Evolutionary conservation across 2,888 invertebrate genomes (phyloP).

Genomic region (Hypercompe scribonia): DNA sequence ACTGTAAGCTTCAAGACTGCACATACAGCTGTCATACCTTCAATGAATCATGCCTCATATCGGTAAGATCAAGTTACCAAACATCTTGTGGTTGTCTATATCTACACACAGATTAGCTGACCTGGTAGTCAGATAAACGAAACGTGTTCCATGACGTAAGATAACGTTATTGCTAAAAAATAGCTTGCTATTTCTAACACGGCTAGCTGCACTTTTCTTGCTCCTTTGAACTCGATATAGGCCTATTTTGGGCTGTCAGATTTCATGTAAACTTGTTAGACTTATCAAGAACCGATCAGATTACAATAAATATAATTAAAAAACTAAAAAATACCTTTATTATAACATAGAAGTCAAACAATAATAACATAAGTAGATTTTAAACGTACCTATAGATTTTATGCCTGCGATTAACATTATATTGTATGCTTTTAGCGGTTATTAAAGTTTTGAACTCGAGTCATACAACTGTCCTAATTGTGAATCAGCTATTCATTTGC

Average conservation of each 20-base stretch:
- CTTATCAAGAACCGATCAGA: too few relatives aligned
- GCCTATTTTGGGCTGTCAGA: too few relatives aligned
- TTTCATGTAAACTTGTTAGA: too few relatives aligned
- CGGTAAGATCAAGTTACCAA: conserved; percentile 30
- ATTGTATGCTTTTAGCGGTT: too few relatives aligned
- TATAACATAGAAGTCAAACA: too few relatives aligned
- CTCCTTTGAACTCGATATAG: too few relatives aligned
- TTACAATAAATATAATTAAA: too few relatives aligned
- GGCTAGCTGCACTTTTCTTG: too few relatives aligned
- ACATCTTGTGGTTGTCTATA: conserved; percentile 23
- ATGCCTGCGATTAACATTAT: background rate
- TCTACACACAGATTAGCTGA: conserved; percentile 12
- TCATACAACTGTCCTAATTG: background rate
- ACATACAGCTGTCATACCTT: conserved; percentile 4
- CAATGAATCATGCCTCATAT: conserved; percentile 32
- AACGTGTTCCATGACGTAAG: background rate
- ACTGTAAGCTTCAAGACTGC: background rate
- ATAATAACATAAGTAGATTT: too few relatives aligned
- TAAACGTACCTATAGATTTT: too few relatives aligned
- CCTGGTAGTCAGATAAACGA: background rate
- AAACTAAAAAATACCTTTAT: too few relatives aligned
- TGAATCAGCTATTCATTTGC: background rate
- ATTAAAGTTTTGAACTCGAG: background rate
- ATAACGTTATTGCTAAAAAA: background rate
- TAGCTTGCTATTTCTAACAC: background rate